Percentiles rank a stretch among this genome's conserved stretches.
These are phyloP conservation scores for Merluccius polli DNA, from an alignment of 2,797 vertebrate genomes.

Conservation along the genomic window DNA sequence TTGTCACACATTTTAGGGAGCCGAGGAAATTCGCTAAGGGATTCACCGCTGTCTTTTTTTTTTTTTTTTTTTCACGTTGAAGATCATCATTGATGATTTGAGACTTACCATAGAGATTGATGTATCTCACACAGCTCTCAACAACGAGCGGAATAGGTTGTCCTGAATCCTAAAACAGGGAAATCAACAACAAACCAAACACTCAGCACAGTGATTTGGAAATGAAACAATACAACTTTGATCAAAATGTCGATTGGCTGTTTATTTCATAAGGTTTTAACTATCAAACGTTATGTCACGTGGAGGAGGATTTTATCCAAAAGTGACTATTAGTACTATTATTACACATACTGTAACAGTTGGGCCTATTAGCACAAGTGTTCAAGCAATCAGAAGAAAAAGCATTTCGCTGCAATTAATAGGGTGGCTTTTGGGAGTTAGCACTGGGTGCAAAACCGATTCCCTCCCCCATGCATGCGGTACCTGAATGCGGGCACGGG, in stretches of 20 bases:
- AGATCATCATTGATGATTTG: neutral
- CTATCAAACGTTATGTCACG: neutral
- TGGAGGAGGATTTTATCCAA: neutral
- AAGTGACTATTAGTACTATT: too few relatives aligned
- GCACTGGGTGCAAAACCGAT: conserved; percentile 20
- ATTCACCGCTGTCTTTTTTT: conserved; percentile 10
- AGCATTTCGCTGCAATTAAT: neutral
- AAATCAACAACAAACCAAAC: conserved; percentile 19
- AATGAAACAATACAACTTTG: neutral
- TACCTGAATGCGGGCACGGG: conserved; percentile 98
- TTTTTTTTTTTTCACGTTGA: conserved; percentile 12
- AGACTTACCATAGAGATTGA: conserved; percentile 93
- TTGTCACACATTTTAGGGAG: conserved; percentile 23
- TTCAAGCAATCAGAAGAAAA: neutral
- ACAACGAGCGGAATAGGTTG: conserved; percentile 95
- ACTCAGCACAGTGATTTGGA: neutral
- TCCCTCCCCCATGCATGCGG: conserved; percentile 48
- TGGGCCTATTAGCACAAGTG: neutral
- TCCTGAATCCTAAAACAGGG: conserved; percentile 68
- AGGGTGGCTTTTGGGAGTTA: neutral
- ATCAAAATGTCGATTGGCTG: neutral
- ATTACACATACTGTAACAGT: too few relatives aligned
- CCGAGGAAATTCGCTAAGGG: conserved; percentile 20
- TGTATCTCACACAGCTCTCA: conserved; percentile 95
- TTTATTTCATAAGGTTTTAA: neutral